phyloP scores from a whole-genome alignment of 2,888 invertebrate species.

The Zygaena filipendulae region DNA sequence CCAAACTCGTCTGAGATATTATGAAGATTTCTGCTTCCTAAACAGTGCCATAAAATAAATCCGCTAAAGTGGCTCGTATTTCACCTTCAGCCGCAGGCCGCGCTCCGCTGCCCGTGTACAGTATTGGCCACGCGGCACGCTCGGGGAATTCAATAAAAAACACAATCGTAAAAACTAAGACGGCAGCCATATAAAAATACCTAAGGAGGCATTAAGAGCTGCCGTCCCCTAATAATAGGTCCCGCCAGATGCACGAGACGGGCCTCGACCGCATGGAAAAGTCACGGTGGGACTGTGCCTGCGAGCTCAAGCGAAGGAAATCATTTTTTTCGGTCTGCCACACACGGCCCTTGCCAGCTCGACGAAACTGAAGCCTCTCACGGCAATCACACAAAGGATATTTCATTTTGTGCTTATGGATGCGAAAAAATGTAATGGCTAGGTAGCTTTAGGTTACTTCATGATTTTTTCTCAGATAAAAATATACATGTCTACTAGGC shows the following conservation, averaged over 20 bases:
- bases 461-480: no score
- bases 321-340: constrained; percentile 68
- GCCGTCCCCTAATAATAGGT: constrained; percentile 65
- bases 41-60: constrained; percentile 47
- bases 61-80: constrained; percentile 56
- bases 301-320: constrained; percentile 59
- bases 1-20: no score
- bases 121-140: no score
- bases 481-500: not conserved
- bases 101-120: constrained; percentile 31
- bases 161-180: constrained; percentile 65
- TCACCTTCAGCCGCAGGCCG: constrained; percentile 52
- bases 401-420: constrained; percentile 29
- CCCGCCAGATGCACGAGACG: constrained; percentile 67
- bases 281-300: constrained; percentile 60
- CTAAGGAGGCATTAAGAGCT: constrained; percentile 63
- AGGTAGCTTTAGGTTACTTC: no score
- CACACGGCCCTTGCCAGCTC: constrained; percentile 63
- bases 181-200: constrained; percentile 62
- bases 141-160: constrained; percentile 60
- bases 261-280: constrained; percentile 63
- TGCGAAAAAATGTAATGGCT: constrained; percentile 19
- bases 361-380: constrained; percentile 46
- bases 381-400: constrained; percentile 32
- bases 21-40: no score